These are phyloP conservation scores for Thunnus albacares DNA, from an alignment of 2,797 vertebrate species.

Conservation along the genomic window DNA sequence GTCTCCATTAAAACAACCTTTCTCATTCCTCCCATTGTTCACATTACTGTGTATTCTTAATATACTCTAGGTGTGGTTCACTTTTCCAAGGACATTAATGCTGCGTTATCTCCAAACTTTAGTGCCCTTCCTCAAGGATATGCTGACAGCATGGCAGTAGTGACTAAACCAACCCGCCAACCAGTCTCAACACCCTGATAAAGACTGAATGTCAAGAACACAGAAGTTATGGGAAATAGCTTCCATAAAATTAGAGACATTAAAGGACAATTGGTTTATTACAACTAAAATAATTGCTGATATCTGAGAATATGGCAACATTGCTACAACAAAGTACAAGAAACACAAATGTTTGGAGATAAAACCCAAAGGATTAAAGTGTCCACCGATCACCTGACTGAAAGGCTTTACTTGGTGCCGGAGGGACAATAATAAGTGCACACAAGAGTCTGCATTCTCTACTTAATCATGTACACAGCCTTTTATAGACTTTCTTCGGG, in stretches of 20 bases:
- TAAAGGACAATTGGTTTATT: background rate
- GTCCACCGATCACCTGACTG: background rate
- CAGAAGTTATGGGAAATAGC: background rate
- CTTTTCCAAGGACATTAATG: slow-evolving; percentile 11
- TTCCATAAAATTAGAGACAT: background rate
- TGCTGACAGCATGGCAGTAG: background rate
- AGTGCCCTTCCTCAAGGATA: slow-evolving; percentile 12
- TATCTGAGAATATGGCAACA: no score
- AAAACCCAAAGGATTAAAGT: no score
- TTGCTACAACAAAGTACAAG: background rate
- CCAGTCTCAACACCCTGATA: slow-evolving; percentile 30
- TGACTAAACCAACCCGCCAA: background rate
- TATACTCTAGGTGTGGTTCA: slow-evolving; percentile 2
- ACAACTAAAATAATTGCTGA: no score
- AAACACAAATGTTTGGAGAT: background rate
- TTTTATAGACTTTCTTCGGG: background rate
- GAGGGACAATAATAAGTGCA: background rate
- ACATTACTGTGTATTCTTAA: slow-evolving; percentile 3
- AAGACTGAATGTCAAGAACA: background rate
- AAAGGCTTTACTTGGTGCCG: background rate
- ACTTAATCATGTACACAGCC: background rate
- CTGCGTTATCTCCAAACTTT: background rate
- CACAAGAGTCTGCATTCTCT: background rate
- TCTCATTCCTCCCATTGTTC: slow-evolving; percentile 34
- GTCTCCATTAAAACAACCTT: slow-evolving; percentile 37